phyloP scores from a whole-genome alignment of 2,113 vertebrate genomes.

The Trichomycterus rosablanca region DNA sequence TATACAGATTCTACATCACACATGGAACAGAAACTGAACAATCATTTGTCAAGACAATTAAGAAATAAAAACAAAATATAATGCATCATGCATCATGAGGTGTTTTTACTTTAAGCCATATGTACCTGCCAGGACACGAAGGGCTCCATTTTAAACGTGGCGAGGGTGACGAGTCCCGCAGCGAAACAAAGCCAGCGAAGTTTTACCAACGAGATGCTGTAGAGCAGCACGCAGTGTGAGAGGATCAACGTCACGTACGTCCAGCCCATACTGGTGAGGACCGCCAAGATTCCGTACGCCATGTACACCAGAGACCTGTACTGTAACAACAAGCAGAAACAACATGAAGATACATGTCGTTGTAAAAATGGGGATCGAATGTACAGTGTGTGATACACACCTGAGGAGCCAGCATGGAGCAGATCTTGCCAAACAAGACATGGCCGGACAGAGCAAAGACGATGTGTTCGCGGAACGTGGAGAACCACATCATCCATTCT shows the following conservation, averaged over 20 bases:
- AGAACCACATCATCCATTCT: constrained; percentile 98
- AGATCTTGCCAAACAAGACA: constrained; percentile 90
- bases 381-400: no score
- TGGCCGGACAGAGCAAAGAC: constrained; percentile 88
- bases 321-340: no score
- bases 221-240: constrained; percentile 85
- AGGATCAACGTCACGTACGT: constrained; percentile 82
- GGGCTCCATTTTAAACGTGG: constrained; percentile 92
- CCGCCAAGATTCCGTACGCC: constrained; percentile 76
- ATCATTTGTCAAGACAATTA: no score
- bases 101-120: no score
- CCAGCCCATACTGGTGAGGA: constrained; percentile 84
- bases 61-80: not conserved
- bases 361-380: no score
- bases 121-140: constrained; percentile 92
- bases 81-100: no score
- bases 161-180: constrained; percentile 80
- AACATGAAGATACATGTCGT: no score
- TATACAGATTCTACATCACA: no score
- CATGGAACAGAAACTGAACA: no score
- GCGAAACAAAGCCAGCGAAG: constrained; percentile 83
- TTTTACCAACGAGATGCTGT: constrained; percentile 76
- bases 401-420: constrained; percentile 81
- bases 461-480: constrained; percentile 89
- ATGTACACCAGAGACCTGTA: constrained; percentile 86